Percentiles rank a stretch among this genome's conserved stretches.
Evolutionary conservation across 2,797 vertebrate genomes (phyloP).

Genomic region (Diplodus sargus): DNA sequence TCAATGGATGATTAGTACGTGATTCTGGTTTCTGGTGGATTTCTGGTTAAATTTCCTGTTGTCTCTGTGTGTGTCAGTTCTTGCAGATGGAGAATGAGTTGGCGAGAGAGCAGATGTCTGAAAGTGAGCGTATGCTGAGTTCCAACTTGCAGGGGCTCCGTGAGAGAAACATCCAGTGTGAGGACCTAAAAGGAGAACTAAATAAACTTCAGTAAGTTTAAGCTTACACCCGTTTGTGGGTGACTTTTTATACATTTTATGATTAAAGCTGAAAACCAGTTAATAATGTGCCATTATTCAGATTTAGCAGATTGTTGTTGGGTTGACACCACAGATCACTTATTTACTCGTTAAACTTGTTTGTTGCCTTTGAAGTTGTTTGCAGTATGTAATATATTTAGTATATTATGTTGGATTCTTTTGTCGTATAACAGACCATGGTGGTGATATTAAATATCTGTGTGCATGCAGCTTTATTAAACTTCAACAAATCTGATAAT

Average conservation of each 20-base stretch:
- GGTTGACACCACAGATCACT: neutral
- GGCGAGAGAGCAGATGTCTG: slow-evolving; percentile 86
- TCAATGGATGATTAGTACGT: neutral
- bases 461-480: neutral
- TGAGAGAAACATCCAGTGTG: slow-evolving; percentile 87
- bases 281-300: neutral
- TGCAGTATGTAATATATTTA: neutral
- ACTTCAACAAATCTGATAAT: neutral
- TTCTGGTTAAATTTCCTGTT: slow-evolving; percentile 1
- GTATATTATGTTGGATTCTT: neutral
- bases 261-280: neutral
- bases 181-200: slow-evolving; percentile 87
- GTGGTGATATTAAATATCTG: neutral
- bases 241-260: neutral
- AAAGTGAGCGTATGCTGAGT: slow-evolving; percentile 86
- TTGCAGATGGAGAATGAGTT: slow-evolving; percentile 90
- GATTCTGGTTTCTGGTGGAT: neutral
- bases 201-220: slow-evolving; percentile 84
- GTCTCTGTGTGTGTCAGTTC: slow-evolving; percentile 83
- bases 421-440: neutral
- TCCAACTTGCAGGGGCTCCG: slow-evolving; percentile 84
- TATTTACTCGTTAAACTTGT: neutral
- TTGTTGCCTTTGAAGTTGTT: neutral
- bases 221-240: neutral
- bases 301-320: neutral